Evolutionary conservation across 2,888 invertebrate genomes (phyloP), one percentile per base, ranked within the genome.

Genomic region (Hydroisotoma schaefferi): DNA sequence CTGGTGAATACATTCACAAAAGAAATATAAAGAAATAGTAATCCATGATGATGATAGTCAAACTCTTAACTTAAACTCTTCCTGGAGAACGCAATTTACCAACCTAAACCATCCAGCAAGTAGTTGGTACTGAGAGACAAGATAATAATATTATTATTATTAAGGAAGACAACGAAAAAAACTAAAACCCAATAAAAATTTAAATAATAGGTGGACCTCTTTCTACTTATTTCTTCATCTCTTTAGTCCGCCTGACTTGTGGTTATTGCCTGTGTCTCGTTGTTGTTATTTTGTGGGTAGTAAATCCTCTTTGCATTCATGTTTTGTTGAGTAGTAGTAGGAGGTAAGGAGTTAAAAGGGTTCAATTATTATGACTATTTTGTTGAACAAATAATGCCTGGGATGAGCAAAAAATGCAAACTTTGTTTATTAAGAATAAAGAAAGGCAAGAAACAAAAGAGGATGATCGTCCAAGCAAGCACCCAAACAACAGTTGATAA

Each of bases 181-280:
- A 12, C 18, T 43, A 18, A 8, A n/a, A n/a, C n/a, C 20, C 20
- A 52, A 37, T 52, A 52, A 22, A 49, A 10, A 37, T 52, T 33
- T 52, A 52, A 52, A 52, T 52, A 12, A 52, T 12, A 49, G 52
- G 52, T 52, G 52, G 5, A 28, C 20, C 46, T 20, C 8, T 15
- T 33, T 8, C 12, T 25, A 22, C 46, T 40, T 40, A 40, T 5
- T 40, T 40, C n/a, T n/a, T n/a, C n/a, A n/a, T n/a, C n/a, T n/a
- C n/a, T n/a, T n/a, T n/a, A n/a, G n/a, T n/a, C n/a, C n/a, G n/a
- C n/a, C n/a, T n/a, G n/a, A n/a, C n/a, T n/a, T n/a, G n/a, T n/a
- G n/a, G n/a, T n/a, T n/a, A n/a, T n/a, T n/a, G n/a, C n/a, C n/a
- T n/a, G n/a, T n/a, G n/a, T n/a, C n/a, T n/a, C n/a, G n/a, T n/a